A percentile compares a stretch with the other conserved stretches of the same genome.
phyloP scores from a whole-genome alignment of 2,113 vertebrate species.

The Microtus pennsylvanicus region DNA sequence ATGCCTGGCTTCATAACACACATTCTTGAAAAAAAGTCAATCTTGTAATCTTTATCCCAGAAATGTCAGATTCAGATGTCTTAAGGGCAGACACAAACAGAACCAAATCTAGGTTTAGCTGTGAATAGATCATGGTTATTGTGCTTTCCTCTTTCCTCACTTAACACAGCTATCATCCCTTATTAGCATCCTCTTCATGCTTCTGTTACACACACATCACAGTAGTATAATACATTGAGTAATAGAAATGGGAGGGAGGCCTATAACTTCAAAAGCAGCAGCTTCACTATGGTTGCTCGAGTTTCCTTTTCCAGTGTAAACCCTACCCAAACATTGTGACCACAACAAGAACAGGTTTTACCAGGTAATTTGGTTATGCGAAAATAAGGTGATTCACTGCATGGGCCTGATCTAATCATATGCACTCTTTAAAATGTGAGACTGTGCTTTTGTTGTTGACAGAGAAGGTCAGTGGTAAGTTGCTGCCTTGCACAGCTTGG shows the following conservation, averaged over 20 bases:
- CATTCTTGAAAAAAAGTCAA: background rate
- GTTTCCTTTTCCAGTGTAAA: background rate
- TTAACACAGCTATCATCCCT: background rate
- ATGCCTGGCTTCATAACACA: background rate
- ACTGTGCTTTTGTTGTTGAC: background rate
- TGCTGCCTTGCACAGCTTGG: background rate
- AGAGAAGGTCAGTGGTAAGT: background rate
- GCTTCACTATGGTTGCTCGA: background rate
- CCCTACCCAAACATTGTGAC: background rate
- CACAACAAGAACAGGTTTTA: background rate
- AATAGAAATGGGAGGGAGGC: background rate
- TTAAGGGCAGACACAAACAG: background rate
- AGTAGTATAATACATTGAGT: background rate
- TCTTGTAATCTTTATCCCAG: background rate
- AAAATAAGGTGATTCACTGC: background rate
- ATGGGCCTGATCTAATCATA: background rate
- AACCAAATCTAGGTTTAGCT: background rate
- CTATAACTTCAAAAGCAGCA: slow-evolving; percentile 30
- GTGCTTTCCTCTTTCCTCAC: background rate
- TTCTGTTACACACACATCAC: background rate
- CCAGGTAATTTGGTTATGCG: background rate
- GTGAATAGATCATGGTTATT: background rate
- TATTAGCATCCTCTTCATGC: background rate
- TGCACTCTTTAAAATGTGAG: background rate
- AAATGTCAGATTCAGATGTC: background rate